These are phyloP conservation scores for Tetramorium simillimum DNA, from an alignment of 1,140 invertebrate genomes.

Conservation along the genomic window DNA sequence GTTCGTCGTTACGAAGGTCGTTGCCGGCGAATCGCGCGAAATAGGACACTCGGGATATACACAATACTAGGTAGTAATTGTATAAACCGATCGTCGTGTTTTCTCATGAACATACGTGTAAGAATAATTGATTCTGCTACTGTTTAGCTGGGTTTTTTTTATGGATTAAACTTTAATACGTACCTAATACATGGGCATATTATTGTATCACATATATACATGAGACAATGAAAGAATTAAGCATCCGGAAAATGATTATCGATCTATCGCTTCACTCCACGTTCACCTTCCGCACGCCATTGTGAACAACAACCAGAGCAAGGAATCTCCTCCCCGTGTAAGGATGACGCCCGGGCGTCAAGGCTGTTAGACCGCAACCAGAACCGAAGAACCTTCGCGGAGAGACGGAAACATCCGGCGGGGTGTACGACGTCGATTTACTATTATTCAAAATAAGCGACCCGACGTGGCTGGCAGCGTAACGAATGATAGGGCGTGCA, in stretches of 20 bases:
- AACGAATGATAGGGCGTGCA: constrained; percentile 52
- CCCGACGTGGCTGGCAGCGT: constrained; percentile 28
- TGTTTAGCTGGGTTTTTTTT: neutral
- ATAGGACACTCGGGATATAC: neutral
- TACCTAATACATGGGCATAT: neutral
- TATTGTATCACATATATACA: neutral
- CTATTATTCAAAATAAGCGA: constrained; percentile 50
- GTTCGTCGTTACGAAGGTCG: constrained; percentile 1
- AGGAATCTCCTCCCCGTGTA: constrained; percentile 12
- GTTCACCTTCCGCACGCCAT: neutral
- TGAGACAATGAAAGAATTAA: neutral
- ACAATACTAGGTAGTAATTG: neutral
- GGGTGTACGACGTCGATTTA: constrained; percentile 11
- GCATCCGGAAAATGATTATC: neutral
- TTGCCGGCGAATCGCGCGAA: neutral
- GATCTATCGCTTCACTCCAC: neutral
- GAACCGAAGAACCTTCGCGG: constrained; percentile 1
- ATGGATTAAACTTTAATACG: neutral
- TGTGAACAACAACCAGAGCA: constrained; percentile 43
- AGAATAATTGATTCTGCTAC: neutral
- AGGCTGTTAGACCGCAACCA: constrained; percentile 31
- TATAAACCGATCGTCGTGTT: neutral
- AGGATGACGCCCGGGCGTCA: constrained; percentile 13
- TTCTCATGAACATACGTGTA: neutral
- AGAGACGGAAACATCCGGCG: constrained; percentile 15